These are phyloP conservation scores for Tinamus major DNA, from an alignment of 2,797 vertebrate species.

Conservation along the genomic window DNA sequence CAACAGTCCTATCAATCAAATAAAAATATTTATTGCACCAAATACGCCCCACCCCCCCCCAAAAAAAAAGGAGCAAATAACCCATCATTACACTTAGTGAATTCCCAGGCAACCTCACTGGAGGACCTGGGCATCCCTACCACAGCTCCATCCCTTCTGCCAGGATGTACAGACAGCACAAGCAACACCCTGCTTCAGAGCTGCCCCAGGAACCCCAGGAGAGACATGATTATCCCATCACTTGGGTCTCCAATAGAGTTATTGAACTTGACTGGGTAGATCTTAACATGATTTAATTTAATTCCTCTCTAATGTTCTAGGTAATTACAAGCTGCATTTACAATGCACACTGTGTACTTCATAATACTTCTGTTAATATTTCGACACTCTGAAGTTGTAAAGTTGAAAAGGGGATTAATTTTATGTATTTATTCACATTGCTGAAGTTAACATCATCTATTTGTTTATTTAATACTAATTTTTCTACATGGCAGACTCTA, in stretches of 20 bases:
- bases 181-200: background rate
- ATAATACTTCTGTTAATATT: constrained; percentile 18
- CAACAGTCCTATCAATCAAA: background rate
- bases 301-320: background rate
- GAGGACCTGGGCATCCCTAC: accelerated
- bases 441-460: constrained; percentile 6
- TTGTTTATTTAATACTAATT: constrained; percentile 28
- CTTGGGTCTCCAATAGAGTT: background rate
- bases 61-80: background rate
- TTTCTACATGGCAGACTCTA: background rate
- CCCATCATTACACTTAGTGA: accelerated
- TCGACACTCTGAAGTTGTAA: background rate
- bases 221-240: background rate
- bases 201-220: background rate
- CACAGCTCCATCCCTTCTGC: background rate
- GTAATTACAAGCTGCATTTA: constrained; percentile 17
- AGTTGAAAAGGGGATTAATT: background rate
- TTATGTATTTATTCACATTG: background rate
- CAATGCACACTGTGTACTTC: background rate
- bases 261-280: background rate
- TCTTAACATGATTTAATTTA: background rate
- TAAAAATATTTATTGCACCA: background rate
- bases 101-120: background rate
- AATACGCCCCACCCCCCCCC: background rate
- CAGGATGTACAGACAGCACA: accelerated